Evolutionary conservation across 2,797 vertebrate species (phyloP).

Genomic region (Lepilemur septentrionalis): DNA sequence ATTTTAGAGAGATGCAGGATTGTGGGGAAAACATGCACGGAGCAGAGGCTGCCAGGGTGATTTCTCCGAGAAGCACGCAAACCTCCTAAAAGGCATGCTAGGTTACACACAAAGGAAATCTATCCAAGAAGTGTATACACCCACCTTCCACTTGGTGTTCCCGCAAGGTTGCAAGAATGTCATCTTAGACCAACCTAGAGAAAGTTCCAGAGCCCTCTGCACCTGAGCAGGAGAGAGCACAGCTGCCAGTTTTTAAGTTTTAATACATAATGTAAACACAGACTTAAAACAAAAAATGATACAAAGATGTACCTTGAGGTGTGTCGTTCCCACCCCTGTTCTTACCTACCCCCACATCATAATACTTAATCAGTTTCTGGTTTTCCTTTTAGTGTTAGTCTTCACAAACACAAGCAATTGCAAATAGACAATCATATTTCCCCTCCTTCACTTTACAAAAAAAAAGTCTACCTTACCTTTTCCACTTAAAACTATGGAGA

Average conservation of each 20-base stretch:
- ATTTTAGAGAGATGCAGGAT: background rate
- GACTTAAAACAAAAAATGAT: background rate
- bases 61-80: background rate
- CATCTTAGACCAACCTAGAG: background rate
- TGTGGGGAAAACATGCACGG: background rate
- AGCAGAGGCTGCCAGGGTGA: background rate
- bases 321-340: too few species aligned
- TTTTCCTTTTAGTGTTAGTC: background rate
- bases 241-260: background rate
- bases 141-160: background rate
- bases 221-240: background rate
- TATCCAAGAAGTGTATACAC: background rate
- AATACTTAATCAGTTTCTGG: background rate
- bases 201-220: background rate
- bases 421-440: background rate
- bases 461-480: background rate
- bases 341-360: background rate
- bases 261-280: background rate
- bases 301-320: rapidly evolving
- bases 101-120: background rate
- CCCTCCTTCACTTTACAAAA: background rate
- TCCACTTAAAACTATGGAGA: background rate
- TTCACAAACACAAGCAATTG: background rate
- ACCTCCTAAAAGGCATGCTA: background rate
- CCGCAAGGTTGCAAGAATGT: background rate